phyloP scores from a whole-genome alignment of 2,797 vertebrate species.

The Stomatorhinus walkeri region DNA sequence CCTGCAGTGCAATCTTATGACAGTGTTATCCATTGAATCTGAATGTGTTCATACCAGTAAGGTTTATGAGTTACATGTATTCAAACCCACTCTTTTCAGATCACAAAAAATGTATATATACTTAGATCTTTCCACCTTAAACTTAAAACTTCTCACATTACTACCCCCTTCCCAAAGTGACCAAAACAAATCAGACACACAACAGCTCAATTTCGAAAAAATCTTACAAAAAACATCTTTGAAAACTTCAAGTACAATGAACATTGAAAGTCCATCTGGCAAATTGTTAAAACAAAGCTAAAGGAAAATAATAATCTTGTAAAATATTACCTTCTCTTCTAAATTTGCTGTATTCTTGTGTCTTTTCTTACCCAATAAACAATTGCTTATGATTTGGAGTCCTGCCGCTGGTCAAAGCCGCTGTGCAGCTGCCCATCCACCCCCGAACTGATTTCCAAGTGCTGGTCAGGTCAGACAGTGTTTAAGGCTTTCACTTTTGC shows the following conservation, averaged over 20 bases:
- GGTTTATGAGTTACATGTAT: conserved; percentile 47
- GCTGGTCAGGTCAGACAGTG: conserved; percentile 51
- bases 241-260: conserved; percentile 96
- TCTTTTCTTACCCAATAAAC: conserved; percentile 49
- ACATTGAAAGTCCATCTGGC: conserved; percentile 84
- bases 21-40: conserved; percentile 39
- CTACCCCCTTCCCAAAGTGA: conserved; percentile 38
- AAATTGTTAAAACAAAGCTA: conserved; percentile 66
- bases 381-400: conserved; percentile 64
- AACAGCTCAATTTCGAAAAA: conserved; percentile 67
- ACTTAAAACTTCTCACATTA: conserved; percentile 39
- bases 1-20: conserved; percentile 45
- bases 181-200: conserved; percentile 58
- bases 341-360: conserved; percentile 43
- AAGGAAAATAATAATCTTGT: conserved; percentile 53
- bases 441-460: conserved; percentile 41
- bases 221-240: conserved; percentile 73
- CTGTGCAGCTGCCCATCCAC: conserved; percentile 52
- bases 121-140: conserved; percentile 44
- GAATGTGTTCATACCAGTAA: conserved; percentile 54
- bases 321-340: conserved; percentile 57
- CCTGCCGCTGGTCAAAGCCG: conserved; percentile 79
- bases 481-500: conserved; percentile 45
- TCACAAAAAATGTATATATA: conserved; percentile 51
- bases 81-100: conserved; percentile 35